Percentiles rank a stretch among this genome's conserved stretches.
These are phyloP conservation scores for Zosterops japonicus DNA, from an alignment of 2,113 vertebrate species.

Conservation along the genomic window DNA sequence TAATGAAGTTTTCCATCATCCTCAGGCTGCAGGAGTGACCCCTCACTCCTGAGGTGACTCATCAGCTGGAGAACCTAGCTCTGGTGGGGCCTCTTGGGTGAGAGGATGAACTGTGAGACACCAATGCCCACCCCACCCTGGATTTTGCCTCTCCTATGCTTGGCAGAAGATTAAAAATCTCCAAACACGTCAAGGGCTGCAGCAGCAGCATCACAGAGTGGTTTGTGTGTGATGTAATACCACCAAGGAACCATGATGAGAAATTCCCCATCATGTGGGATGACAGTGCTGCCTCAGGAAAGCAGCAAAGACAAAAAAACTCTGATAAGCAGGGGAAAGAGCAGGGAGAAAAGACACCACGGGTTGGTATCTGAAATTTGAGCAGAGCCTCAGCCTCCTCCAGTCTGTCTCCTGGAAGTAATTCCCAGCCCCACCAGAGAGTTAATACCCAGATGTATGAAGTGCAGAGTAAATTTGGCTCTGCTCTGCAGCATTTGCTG, in stretches of 20 bases:
- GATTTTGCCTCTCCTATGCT: not conserved
- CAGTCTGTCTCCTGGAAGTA: slow-evolving; percentile 28
- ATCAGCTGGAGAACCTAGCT: not conserved
- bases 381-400: not conserved
- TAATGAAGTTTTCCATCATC: not conserved
- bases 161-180: not conserved
- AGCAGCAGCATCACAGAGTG: not conserved
- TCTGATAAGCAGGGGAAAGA: not conserved
- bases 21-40: not conserved
- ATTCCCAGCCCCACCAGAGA: not conserved
- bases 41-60: not conserved
- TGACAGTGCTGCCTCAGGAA: not conserved
- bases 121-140: rapidly evolving
- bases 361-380: not conserved
- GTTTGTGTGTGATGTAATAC: not conserved
- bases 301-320: not conserved
- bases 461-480: not conserved
- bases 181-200: not conserved
- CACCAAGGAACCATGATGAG: not conserved
- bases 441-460: slow-evolving; percentile 23
- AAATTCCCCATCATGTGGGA: not conserved
- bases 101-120: not conserved
- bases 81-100: not conserved
- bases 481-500: not conserved
- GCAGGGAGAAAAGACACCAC: not conserved